Evolutionary conservation across 1,140 invertebrate genomes (phyloP).

Genomic region (Notospermus geniculatus): DNA sequence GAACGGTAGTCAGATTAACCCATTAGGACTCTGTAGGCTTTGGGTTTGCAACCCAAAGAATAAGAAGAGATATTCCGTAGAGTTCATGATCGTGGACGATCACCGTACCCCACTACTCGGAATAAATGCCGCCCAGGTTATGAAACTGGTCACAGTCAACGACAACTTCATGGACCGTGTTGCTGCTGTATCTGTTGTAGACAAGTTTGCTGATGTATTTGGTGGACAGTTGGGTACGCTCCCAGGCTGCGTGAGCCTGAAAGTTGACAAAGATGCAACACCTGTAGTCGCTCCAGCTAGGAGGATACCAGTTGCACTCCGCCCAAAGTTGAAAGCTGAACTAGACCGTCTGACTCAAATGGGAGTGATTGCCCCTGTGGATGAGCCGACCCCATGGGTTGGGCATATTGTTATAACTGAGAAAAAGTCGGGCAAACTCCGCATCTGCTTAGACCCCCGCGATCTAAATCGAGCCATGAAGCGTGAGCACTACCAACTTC

Average conservation of each 20-base stretch:
- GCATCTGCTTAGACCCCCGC: constrained; percentile 28
- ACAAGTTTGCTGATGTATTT: background rate
- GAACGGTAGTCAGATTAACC: background rate
- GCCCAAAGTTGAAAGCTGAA: background rate
- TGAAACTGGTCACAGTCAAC: background rate
- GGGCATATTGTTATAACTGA: constrained; percentile 11
- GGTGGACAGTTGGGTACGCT: background rate
- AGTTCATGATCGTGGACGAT: background rate
- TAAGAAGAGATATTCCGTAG: background rate
- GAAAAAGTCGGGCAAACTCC: constrained; percentile 15
- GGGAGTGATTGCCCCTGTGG: constrained; percentile 11
- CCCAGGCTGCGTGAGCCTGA: background rate
- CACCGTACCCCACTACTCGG: background rate
- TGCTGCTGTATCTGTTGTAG: background rate
- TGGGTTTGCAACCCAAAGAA: background rate
- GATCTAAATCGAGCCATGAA: constrained; percentile 27
- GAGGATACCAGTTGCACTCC: background rate
- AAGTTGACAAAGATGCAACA: background rate
- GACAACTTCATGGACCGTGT: background rate
- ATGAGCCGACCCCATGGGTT: too few species aligned
- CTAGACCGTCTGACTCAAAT: background rate
- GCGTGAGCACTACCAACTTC: constrained; percentile 26
- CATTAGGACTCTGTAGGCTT: background rate
- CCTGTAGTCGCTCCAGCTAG: background rate
- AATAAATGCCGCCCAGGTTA: background rate